Evolutionary conservation across 2,888 invertebrate species (phyloP).

Genomic region (Marronus borbonicus): DNA sequence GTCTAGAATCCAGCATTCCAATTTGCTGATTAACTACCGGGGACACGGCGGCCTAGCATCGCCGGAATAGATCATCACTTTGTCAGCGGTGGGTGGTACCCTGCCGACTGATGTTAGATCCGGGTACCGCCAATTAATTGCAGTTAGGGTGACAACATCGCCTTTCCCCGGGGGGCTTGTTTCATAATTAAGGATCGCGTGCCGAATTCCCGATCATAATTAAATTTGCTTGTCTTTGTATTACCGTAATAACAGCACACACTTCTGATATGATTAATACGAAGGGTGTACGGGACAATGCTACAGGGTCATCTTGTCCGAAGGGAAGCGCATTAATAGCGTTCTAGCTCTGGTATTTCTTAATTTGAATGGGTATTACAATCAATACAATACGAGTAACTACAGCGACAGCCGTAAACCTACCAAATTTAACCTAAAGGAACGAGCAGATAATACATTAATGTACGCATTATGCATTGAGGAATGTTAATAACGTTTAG

Average conservation of each 20-base stretch:
- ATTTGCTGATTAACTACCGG: constrained; percentile 63
- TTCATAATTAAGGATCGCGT: constrained; percentile 37
- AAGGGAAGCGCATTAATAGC: no score
- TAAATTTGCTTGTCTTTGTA: constrained; percentile 42
- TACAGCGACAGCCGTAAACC: no score
- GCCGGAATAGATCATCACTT: constrained; percentile 63
- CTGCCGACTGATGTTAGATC: constrained; percentile 6
- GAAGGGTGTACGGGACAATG: not conserved
- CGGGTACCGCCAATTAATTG: constrained; percentile 35
- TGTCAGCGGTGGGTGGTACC: constrained; percentile 48
- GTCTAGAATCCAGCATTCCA: constrained; percentile 57
- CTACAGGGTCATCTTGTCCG: no score
- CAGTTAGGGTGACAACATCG: constrained; percentile 41
- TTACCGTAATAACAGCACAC: constrained; percentile 9
- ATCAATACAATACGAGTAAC: no score
- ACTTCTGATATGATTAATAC: constrained; percentile 22
- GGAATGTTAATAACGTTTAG: no score
- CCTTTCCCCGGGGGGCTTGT: constrained; percentile 26
- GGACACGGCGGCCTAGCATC: constrained; percentile 62
- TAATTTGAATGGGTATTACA: no score
- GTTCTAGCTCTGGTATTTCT: no score
- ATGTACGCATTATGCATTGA: no score
- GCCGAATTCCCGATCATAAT: constrained; percentile 39
- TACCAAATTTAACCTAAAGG: no score
- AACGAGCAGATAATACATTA: no score